These are phyloP conservation scores for Drosophila anomalata DNA, from an alignment of 2,888 invertebrate species.

Conservation along the genomic window DNA sequence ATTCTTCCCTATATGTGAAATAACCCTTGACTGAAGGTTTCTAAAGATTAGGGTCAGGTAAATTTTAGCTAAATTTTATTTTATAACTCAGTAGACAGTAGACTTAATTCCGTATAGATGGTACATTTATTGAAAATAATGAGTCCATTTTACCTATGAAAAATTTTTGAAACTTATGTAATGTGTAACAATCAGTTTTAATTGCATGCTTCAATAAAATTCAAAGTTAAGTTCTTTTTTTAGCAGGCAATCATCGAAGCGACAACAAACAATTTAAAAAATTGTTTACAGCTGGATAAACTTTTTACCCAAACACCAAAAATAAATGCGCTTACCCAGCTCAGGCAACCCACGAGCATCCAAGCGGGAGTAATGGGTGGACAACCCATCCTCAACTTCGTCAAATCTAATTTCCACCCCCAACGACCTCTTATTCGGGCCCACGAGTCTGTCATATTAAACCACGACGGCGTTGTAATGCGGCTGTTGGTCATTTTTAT, in stretches of 20 bases:
- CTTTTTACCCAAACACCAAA: constrained; percentile 65
- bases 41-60: no score
- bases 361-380: constrained; percentile 1
- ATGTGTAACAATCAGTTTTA: constrained; percentile 10
- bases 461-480: not conserved
- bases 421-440: not conserved
- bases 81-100: no score
- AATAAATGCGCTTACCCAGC: constrained; percentile 65
- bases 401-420: not conserved
- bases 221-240: constrained; percentile 60
- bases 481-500: not conserved
- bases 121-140: no score
- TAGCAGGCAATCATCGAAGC: constrained; percentile 33
- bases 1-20: no score
- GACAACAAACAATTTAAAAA: constrained; percentile 56
- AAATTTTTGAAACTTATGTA: no score
- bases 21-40: no score
- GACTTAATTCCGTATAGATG: no score
- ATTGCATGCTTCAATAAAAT: constrained; percentile 41
- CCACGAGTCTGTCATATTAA: not conserved
- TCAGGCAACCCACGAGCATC: not conserved
- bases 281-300: constrained; percentile 67
- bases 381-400: not conserved
- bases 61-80: no score
- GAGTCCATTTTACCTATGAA: no score